Percentiles rank a stretch among this genome's conserved stretches.
Evolutionary conservation across 2,113 vertebrate species (phyloP).

Genomic region (Laterallus jamaicensis): DNA sequence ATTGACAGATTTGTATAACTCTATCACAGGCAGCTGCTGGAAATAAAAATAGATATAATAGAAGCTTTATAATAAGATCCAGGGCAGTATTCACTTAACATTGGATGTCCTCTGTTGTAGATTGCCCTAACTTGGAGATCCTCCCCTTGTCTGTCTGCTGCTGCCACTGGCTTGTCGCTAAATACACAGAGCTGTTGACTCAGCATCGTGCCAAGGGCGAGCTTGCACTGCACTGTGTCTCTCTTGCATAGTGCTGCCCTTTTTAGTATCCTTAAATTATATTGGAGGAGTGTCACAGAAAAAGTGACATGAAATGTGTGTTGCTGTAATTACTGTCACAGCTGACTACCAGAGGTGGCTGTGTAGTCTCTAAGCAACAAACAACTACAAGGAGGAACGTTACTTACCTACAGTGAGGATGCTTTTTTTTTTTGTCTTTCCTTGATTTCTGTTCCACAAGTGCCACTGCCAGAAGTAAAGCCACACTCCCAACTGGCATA

Average conservation of each 20-base stretch:
- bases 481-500: no score
- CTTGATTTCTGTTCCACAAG: not conserved
- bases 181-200: not conserved
- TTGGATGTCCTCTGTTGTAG: not conserved
- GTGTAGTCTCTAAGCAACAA: not conserved
- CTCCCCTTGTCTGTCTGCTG: not conserved
- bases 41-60: conserved; percentile 7
- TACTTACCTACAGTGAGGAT: not conserved
- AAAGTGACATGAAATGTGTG: not conserved
- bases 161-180: not conserved
- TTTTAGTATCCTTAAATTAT: not conserved
- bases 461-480: not conserved
- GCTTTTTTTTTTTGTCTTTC: not conserved
- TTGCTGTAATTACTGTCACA: not conserved
- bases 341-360: not conserved
- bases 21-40: conserved; percentile 7
- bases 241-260: not conserved
- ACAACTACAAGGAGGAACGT: not conserved
- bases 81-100: not conserved
- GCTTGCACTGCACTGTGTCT: not conserved
- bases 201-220: no score
- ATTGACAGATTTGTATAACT: not conserved
- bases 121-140: not conserved
- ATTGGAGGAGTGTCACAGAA: not conserved
- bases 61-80: not conserved